Conservation (phyloP, 1,140 invertebrate genomes). For the Papilio polytes region DNA sequence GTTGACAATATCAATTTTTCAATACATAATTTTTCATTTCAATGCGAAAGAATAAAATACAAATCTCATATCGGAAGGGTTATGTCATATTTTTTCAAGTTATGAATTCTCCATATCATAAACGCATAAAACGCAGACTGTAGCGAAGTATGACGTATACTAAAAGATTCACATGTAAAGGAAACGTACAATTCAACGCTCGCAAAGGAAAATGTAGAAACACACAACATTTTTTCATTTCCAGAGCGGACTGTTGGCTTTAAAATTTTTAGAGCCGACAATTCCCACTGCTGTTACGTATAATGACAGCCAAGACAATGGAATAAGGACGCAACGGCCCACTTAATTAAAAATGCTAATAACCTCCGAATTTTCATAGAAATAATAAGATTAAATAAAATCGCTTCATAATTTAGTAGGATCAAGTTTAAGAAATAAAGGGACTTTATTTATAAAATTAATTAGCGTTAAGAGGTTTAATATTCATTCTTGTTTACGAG, state of each 20-base stretch:
- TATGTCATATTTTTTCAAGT: neutral
- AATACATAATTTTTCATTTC: no score
- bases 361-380: constrained; percentile 41
- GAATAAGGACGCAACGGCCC: constrained; percentile 32
- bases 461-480: neutral
- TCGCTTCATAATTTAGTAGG: constrained; percentile 19
- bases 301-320: constrained; percentile 47
- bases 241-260: constrained; percentile 15
- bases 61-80: neutral
- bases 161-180: constrained; percentile 32
- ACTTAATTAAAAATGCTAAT: constrained; percentile 51
- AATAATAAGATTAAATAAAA: constrained; percentile 38
- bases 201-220: constrained; percentile 28
- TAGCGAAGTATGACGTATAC: neutral
- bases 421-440: constrained; percentile 19
- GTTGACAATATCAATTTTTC: no score
- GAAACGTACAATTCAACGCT: constrained; percentile 21
- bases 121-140: neutral
- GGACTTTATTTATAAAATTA: neutral
- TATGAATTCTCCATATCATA: neutral
- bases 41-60: neutral
- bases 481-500: neutral
- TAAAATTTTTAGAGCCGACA: constrained; percentile 40
- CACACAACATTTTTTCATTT: constrained; percentile 35
- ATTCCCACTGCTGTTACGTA: constrained; percentile 49